Percentiles rank a stretch among this genome's conserved stretches.
Evolutionary conservation across 1,140 invertebrate species (phyloP).

Genomic region (Gryllus bimaculatus): DNA sequence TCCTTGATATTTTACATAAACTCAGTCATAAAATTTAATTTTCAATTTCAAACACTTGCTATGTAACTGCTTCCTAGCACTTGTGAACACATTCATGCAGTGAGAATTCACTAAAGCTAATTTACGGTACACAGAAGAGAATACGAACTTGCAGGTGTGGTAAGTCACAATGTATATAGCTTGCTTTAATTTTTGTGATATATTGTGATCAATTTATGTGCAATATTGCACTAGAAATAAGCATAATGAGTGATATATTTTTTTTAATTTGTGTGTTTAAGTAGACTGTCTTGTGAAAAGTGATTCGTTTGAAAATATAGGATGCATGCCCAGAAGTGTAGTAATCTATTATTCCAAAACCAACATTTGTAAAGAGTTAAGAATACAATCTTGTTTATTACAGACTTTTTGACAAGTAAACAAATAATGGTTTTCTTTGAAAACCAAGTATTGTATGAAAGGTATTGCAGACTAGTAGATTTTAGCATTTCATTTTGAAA

Average conservation of each 20-base stretch:
- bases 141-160: background rate
- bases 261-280: background rate
- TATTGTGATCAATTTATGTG: background rate
- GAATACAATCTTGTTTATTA: background rate
- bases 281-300: background rate
- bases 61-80: no score
- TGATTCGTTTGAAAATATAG: background rate
- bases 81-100: no score
- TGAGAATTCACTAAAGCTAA: background rate
- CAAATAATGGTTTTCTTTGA: no score
- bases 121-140: background rate
- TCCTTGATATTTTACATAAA: no score
- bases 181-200: conserved; percentile 1
- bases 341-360: background rate
- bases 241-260: conserved; percentile 1
- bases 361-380: background rate
- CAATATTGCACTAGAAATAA: conserved; percentile 5
- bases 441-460: no score
- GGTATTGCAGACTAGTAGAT: no score
- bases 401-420: background rate
- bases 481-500: no score
- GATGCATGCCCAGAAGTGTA: background rate
- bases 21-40: no score
- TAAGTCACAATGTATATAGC: background rate
- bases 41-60: no score